Conservation (phyloP, 1,140 invertebrate genomes). For the Drosophila kanapiae region DNA sequence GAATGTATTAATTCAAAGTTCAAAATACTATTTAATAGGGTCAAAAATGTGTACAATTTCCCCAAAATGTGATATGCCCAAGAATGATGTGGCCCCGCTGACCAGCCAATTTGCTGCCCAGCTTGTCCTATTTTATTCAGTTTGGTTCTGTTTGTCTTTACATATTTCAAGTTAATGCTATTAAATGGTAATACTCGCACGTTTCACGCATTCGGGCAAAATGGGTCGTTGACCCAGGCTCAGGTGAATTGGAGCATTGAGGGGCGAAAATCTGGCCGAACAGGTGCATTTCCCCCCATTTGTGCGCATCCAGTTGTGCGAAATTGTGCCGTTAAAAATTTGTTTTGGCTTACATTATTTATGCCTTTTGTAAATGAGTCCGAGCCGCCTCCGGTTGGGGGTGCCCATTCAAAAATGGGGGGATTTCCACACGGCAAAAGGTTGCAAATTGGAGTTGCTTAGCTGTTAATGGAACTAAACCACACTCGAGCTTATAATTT, state of each 20-base stretch:
- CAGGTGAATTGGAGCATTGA: slow-evolving; percentile 11
- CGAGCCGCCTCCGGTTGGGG: slow-evolving; percentile 4
- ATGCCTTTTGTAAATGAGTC: slow-evolving; percentile 57
- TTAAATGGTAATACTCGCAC: slow-evolving; percentile 71
- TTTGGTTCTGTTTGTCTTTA: slow-evolving; percentile 34
- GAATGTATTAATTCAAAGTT: too few species aligned
- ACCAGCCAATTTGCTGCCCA: slow-evolving; percentile 12
- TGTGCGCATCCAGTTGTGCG: slow-evolving; percentile 55
- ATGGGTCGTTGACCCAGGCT: slow-evolving; percentile 17
- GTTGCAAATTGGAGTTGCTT: slow-evolving; percentile 33
- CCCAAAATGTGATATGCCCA: neutral
- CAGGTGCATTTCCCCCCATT: slow-evolving; percentile 41
- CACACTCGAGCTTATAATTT: slow-evolving; percentile 8
- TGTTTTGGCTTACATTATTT: slow-evolving; percentile 65
- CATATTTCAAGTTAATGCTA: slow-evolving; percentile 72
- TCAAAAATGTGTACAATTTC: neutral
- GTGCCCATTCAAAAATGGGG: slow-evolving; percentile 4
- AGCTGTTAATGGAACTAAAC: slow-evolving; percentile 32
- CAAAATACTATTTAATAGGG: neutral
- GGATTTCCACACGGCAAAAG: neutral
- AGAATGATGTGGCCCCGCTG: neutral
- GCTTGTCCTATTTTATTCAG: slow-evolving; percentile 44
- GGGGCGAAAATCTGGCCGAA: slow-evolving; percentile 19
- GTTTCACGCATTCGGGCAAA: slow-evolving; percentile 29
- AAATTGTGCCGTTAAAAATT: slow-evolving; percentile 61